Evolutionary conservation across 2,113 vertebrate species (phyloP).

Genomic region (Coturnix japonica): DNA sequence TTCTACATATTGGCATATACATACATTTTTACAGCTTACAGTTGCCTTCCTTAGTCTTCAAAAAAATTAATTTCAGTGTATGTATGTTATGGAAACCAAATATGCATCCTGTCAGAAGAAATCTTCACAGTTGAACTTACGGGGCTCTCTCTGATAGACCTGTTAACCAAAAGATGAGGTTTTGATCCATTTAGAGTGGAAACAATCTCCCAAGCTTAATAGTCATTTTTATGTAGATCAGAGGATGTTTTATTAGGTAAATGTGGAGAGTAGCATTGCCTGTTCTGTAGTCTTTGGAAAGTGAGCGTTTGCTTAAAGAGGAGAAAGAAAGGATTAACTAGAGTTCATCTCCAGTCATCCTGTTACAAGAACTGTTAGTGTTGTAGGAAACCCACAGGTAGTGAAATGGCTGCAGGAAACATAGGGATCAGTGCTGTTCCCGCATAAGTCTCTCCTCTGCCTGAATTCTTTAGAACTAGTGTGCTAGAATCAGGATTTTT

Average conservation of each 20-base stretch:
- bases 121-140: neutral
- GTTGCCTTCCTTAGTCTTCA: neutral
- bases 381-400: neutral
- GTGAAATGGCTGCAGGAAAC: neutral
- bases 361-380: neutral
- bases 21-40: neutral
- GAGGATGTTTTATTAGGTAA: neutral
- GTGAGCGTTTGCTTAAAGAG: neutral
- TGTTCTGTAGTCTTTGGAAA: neutral
- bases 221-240: neutral
- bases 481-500: slow-evolving; percentile 34
- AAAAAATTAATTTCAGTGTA: neutral
- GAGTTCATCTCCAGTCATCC: neutral
- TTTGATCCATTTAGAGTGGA: neutral
- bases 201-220: neutral
- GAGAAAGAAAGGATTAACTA: neutral
- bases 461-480: neutral
- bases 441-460: neutral
- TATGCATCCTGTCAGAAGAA: neutral
- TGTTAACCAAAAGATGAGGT: neutral
- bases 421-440: neutral
- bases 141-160: neutral
- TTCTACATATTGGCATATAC: slow-evolving; percentile 19
- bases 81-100: neutral
- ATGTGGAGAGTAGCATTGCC: neutral